Base-by-base conservation (phyloP, 2,113 vertebrate genomes). In the Notarius lentiginosus region DNA sequence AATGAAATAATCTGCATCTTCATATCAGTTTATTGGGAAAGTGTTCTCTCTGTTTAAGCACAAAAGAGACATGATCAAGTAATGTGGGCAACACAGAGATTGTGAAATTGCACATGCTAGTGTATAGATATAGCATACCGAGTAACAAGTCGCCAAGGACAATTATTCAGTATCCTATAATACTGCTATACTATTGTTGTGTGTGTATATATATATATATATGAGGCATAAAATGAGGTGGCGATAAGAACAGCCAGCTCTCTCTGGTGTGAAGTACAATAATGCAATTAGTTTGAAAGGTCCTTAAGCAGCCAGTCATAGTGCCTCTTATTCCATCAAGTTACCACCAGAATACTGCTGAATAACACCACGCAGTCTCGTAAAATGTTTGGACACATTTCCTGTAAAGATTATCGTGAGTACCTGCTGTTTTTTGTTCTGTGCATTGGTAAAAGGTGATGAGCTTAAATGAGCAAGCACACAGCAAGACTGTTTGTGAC, bases 341-440 rank as follows among this genome's bases (percentile, higher is more conserved):
- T 87, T 83, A 65, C n/a, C 20, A 65, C 77, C 30, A 51, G 75
- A 83, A 77, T 83, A 87, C 30, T 49, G 70, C 0, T 22, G 18
- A 53, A 76, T 20, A 34, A 56, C 24, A 65, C 24, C 76, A 58
- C 82, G 56, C 80, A 72, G 24, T 55, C 65, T 63, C 17, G 56
- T 60, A 10, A 30, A 51, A 75, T 75, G 56, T 65, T 76, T 65
- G 47, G 80, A 87, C 58, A 73, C 18, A n/a, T 51, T 63, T 55
- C 41, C 18, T 9, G 7, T 20, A n/a, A 51, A 70, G 58, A 41
- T 82, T 58, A 27, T 58, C 20, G 58, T 12, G 41, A 72, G 51
- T 27, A 49, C 51, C 65, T 81, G 61, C 34, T n/a, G 85, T 82
- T 72, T 30, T 47, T 27, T 47, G 10, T 86, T 68, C 53, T 61